Evolutionary conservation across 2,888 invertebrate species (phyloP).

Genomic region (Galerucella pusilla): DNA sequence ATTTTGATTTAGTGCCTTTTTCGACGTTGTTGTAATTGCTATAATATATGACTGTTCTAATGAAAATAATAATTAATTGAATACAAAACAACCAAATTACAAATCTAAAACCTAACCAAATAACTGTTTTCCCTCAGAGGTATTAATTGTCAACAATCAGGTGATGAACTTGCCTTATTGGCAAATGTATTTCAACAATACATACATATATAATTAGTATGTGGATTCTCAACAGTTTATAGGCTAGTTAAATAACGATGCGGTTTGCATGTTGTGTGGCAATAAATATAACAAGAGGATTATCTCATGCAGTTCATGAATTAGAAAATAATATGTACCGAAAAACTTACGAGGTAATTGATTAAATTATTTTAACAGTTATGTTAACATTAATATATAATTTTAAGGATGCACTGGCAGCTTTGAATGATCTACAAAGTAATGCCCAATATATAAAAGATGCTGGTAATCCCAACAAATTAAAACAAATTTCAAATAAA

Average conservation of each 20-base stretch:
- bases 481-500: slow-evolving; percentile 51
- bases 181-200: background rate
- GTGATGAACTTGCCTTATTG: background rate
- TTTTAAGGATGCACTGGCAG: slow-evolving; percentile 74
- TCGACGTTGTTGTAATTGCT: too few species aligned
- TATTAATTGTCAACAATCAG: too few species aligned
- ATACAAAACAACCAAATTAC: too few species aligned
- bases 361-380: background rate
- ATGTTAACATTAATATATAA: slow-evolving; percentile 1
- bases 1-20: too few species aligned
- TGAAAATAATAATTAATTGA: too few species aligned
- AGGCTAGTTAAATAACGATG: slow-evolving; percentile 18
- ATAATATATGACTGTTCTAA: too few species aligned
- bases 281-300: slow-evolving; percentile 11
- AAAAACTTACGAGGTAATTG: slow-evolving; percentile 21
- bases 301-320: slow-evolving; percentile 5
- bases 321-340: slow-evolving; percentile 19
- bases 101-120: too few species aligned
- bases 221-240: background rate
- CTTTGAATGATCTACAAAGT: slow-evolving; percentile 78
- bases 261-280: background rate
- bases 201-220: background rate
- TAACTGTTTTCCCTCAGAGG: too few species aligned
- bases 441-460: slow-evolving; percentile 74
- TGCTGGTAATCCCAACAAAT: slow-evolving; percentile 57